These are phyloP conservation scores for chimpanzee (Pan troglodytes) DNA, from an alignment of 2,113 vertebrate genomes.

Conservation along the genomic window NHGRI_mPanTro3-v2.1_pri NC_072420.2:33229001-33229500, in stretches of 20 bases:
- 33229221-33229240: fast-evolving
- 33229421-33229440: neutral
- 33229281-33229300: neutral
- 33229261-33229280: too few species aligned
- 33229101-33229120: neutral
- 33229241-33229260: fast-evolving
- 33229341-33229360: neutral
- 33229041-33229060: neutral
- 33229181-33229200: fast-evolving
- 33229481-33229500: neutral
- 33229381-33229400: neutral
- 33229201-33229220: neutral
- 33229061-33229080: neutral
- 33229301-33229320: fast-evolving
- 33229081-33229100: neutral
- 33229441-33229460: neutral
- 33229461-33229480: neutral
- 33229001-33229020: fast-evolving
- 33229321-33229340: neutral
- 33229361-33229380: neutral
- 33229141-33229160: fast-evolving
- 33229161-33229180: neutral
- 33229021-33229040: neutral
- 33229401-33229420: neutral
- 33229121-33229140: neutral